Base-by-base conservation (phyloP, 2,888 invertebrate genomes). In the Parasteatoda lunata region DNA sequence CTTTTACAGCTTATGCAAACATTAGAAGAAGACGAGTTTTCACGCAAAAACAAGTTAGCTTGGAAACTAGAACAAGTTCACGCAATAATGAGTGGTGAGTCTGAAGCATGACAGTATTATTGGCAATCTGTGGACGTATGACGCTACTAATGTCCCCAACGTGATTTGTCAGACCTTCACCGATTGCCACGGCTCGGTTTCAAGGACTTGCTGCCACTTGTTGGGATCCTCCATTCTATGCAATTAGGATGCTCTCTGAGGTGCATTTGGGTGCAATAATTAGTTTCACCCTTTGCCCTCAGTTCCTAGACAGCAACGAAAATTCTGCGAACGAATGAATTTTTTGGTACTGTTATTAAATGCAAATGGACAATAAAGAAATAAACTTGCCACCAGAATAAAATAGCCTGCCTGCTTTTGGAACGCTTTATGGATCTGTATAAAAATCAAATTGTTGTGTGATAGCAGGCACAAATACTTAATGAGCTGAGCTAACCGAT, bases 21-120 rank as follows among this genome's bases (percentile, higher is more conserved):
- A 84, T 94, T 99, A 91, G 97, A 98, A 93, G 98, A 98, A 93
- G 98, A 99, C 93, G 98, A 99, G 93, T 98, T 98, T 93, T 98
- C 98, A 90, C 96, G 97, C 93, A 98, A 97, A 93, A 97, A 98
- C 94, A 95, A 97, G 92, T 95, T 99, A 93, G 97, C 97, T 90
- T 96, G 96, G 93, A 98, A 98, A 93, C 94, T 99, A 93, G 98
- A 98, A 93, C 98, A 98, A 94, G 98, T 98, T 91, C 97, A 97
- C 93, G 95, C 96, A 92, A 96, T 97, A 92, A 98, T 98, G 97
- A 92, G 91, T 52, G 91, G 92, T 52, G 90, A 91, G 54, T 90
- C 91, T 45, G 91, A 91, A 84, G 90, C 91, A 89, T 90, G 90
- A 90, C 89, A 78, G 73, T 84, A 84, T 77, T 78, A 84, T 77